These are phyloP conservation scores for Decapterus maruadsi DNA, from an alignment of 2,797 vertebrate species.

Conservation along the genomic window DNA sequence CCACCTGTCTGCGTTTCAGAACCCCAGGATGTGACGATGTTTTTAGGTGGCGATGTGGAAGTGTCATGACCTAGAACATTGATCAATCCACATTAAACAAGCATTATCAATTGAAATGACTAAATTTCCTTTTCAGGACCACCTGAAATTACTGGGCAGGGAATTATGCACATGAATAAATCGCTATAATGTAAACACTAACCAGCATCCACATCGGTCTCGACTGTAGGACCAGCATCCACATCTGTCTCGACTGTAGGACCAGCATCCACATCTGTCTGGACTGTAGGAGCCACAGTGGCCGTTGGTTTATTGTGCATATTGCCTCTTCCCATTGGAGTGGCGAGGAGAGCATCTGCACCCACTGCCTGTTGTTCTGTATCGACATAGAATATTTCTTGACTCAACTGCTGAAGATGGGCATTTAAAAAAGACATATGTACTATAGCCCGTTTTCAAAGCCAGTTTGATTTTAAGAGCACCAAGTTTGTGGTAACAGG, in stretches of 20 bases:
- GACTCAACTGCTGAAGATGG: background rate
- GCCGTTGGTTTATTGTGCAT: conserved; percentile 44
- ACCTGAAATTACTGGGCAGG: background rate
- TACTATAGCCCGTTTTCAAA: background rate
- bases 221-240: conserved; percentile 52
- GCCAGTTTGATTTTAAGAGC: too few relatives aligned
- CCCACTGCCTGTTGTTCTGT: conserved; percentile 61
- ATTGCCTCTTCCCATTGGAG: conserved; percentile 32
- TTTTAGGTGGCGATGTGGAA: conserved; percentile 45
- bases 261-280: too few relatives aligned
- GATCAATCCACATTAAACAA: background rate
- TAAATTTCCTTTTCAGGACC: background rate
- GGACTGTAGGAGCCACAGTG: too few relatives aligned
- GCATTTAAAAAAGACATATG: background rate
- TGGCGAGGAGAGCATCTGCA: conserved; percentile 39
- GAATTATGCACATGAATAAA: too few relatives aligned
- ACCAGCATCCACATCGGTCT: conserved; percentile 52
- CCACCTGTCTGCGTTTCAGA: background rate
- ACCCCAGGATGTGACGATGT: conserved; percentile 81
- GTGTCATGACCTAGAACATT: conserved; percentile 40
- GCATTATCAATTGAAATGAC: background rate
- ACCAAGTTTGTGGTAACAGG: too few relatives aligned
- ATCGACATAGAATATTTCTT: background rate
- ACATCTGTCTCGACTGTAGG: conserved; percentile 46
- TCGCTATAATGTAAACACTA: background rate